Evolutionary conservation across 2,797 vertebrate genomes (phyloP).

Genomic region (Semaprochilodus insignis): DNA sequence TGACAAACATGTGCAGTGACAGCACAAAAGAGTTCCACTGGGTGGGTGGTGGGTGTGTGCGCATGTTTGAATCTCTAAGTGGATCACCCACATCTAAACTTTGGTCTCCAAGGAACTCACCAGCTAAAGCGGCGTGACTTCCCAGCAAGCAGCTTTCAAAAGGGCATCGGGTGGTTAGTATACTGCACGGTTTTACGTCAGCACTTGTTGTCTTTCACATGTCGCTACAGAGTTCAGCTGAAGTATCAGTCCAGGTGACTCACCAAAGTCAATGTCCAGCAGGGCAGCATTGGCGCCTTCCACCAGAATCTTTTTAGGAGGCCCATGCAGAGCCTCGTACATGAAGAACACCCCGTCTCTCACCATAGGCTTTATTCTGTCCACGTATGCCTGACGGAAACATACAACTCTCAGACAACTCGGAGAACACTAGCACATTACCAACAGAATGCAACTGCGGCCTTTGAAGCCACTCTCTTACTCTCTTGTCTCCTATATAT

Average conservation of each 20-base stretch:
- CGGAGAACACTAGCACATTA: not conserved
- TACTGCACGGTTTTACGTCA: conserved; percentile 9
- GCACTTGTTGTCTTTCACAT: not conserved
- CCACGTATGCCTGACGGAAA: conserved; percentile 83
- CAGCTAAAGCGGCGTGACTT: conserved; percentile 54
- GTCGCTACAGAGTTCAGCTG: not conserved
- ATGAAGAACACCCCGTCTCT: conserved; percentile 96
- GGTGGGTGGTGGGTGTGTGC: conserved; percentile 54
- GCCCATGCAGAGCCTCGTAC: conserved; percentile 93
- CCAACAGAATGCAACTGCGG: not conserved
- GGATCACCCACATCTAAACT: conserved; percentile 16
- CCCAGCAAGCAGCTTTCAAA: conserved; percentile 66
- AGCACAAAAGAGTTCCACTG: conserved; percentile 23
- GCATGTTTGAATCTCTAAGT: conserved; percentile 6
- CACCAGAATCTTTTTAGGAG: conserved; percentile 95
- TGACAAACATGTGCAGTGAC: conserved; percentile 57
- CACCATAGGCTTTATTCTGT: conserved; percentile 96
- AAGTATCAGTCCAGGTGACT: conserved; percentile 64
- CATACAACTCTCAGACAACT: not conserved
- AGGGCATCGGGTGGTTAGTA: conserved; percentile 50
- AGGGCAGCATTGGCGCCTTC: conserved; percentile 97
- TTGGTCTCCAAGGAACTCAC: conserved; percentile 56
- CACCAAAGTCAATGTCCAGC: conserved; percentile 98
- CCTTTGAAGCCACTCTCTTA: not conserved
- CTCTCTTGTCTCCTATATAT: not conserved